These are phyloP conservation scores for Chanos chanos DNA, from an alignment of 2,797 vertebrate species.

Conservation along the genomic window DNA sequence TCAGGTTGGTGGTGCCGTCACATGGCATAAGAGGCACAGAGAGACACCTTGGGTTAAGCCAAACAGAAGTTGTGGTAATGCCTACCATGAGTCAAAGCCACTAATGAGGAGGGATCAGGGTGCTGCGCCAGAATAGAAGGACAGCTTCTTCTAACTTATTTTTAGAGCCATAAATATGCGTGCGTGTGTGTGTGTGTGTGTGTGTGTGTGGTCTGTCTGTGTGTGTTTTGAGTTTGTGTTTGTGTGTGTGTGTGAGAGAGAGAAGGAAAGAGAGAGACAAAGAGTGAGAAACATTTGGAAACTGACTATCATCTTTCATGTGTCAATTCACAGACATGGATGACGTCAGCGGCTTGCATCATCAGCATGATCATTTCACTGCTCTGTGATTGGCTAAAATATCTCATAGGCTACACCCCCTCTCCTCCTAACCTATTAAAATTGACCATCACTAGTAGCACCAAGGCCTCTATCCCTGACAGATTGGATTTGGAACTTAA, in stretches of 20 bases:
- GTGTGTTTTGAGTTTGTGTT: conserved; percentile 1
- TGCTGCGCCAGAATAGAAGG: not conserved
- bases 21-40: not conserved
- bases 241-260: not conserved
- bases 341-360: not conserved
- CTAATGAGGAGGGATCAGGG: conserved; percentile 1
- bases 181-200: not conserved
- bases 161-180: not conserved
- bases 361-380: not conserved
- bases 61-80: conserved; percentile 11
- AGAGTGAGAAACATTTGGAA: not conserved
- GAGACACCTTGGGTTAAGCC: not conserved
- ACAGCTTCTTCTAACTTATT: not conserved
- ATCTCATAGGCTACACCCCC: not conserved
- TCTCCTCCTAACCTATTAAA: too few species aligned
- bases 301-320: not conserved
- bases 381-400: not conserved
- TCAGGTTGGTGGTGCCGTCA: not conserved
- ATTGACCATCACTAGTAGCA: conserved; percentile 5
- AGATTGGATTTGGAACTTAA: conserved; percentile 27
- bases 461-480: conserved; percentile 18
- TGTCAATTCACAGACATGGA: not conserved
- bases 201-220: not conserved
- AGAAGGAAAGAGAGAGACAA: not conserved
- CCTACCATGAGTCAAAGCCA: not conserved